These are phyloP conservation scores for Dipodomys spectabilis DNA, from an alignment of 2,113 vertebrate genomes.

Conservation along the genomic window DNA sequence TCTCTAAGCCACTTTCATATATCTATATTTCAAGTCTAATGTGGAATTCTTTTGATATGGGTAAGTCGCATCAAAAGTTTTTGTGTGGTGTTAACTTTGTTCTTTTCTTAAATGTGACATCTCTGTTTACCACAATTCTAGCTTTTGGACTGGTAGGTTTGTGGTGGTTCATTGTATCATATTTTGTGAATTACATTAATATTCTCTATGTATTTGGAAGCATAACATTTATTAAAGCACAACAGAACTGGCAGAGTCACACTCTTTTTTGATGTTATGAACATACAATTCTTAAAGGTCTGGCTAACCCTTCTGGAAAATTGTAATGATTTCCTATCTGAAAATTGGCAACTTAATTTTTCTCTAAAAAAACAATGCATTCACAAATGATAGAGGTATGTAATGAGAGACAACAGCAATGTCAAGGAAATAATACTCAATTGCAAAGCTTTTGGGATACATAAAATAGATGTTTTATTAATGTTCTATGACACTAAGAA, in stretches of 20 bases:
- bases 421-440: neutral
- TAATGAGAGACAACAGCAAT: neutral
- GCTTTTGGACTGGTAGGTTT: no score
- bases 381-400: neutral
- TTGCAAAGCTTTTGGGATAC: neutral
- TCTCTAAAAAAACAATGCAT: neutral
- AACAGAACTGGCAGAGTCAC: neutral
- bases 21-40: neutral
- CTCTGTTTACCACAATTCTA: neutral
- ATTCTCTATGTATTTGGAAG: no score
- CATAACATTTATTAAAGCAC: no score
- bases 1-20: neutral
- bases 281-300: neutral
- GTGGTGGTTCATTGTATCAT: no score
- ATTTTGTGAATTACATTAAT: no score
- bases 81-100: neutral
- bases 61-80: neutral
- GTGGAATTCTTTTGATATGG: neutral
- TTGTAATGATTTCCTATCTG: neutral
- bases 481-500: neutral
- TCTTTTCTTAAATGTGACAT: neutral
- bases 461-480: slow-evolving; percentile 6
- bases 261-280: neutral
- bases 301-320: neutral
- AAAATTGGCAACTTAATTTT: neutral